A percentile compares a stretch with the other conserved stretches of the same genome.
Evolutionary conservation across 2,113 vertebrate genomes (phyloP).

Genomic region (Serinus canaria): DNA sequence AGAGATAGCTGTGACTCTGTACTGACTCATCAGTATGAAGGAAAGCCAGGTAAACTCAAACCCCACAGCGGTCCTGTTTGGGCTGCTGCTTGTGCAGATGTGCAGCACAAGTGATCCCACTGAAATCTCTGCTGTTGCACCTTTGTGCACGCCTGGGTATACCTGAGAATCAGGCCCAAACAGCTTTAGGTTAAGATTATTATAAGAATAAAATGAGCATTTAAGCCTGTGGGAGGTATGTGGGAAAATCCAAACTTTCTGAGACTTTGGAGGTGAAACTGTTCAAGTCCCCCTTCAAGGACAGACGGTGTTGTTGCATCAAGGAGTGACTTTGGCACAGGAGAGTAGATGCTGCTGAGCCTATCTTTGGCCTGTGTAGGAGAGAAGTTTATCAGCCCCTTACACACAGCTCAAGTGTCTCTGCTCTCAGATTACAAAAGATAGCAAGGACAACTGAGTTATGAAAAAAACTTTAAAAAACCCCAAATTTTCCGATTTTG

Average conservation of each 20-base stretch:
- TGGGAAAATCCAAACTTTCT: background rate
- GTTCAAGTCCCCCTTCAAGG: background rate
- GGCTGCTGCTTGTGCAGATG: background rate
- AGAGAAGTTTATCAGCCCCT: background rate
- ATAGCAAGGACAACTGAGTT: background rate
- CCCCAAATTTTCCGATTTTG: background rate
- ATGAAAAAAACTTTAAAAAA: background rate
- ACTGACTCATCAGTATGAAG: slow-evolving; percentile 59
- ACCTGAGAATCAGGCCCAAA: background rate
- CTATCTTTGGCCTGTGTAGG: background rate
- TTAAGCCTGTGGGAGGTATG: background rate
- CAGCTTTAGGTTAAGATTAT: background rate
- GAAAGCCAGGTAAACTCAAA: slow-evolving; percentile 35
- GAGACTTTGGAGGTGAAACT: background rate
- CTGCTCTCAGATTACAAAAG: background rate
- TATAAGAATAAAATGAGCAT: background rate
- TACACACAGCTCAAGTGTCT: background rate
- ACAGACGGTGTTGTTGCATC: background rate
- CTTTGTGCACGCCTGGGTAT: background rate
- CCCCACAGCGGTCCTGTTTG: background rate
- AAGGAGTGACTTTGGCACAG: background rate
- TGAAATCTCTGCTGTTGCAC: background rate
- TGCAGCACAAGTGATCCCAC: background rate
- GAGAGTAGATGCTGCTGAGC: background rate
- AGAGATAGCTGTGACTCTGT: slow-evolving; percentile 27